Evolutionary conservation across 2,888 invertebrate species (phyloP).

Genomic region (Hymenopus coronatus): DNA sequence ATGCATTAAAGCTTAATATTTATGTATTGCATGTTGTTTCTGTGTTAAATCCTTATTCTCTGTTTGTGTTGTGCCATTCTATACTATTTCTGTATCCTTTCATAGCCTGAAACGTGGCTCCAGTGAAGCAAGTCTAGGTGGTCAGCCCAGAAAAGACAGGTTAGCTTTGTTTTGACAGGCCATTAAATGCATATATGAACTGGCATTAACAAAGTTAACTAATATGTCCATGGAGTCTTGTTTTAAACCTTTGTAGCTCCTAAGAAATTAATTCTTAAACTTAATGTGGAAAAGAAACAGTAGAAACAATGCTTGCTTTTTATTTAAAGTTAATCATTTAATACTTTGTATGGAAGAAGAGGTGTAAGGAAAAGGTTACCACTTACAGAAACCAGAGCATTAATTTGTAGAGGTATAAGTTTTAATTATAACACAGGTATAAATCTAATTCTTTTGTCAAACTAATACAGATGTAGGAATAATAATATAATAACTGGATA

Average conservation of each 20-base stretch:
- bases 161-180: neutral
- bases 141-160: conserved; percentile 21
- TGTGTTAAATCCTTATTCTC: neutral
- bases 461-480: neutral
- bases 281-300: neutral
- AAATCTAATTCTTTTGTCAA: neutral
- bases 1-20: too few species aligned
- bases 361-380: too few species aligned
- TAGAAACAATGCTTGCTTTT: neutral
- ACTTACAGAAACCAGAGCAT: neutral
- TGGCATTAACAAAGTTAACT: neutral
- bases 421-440: neutral
- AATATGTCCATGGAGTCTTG: neutral
- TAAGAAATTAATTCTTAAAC: neutral
- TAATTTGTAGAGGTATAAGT: neutral
- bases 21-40: too few species aligned
- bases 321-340: neutral
- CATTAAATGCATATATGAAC: neutral
- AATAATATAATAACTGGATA: neutral
- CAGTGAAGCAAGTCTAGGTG: conserved; percentile 21
- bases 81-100: neutral
- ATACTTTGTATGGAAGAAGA: neutral
- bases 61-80: neutral
- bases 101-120: conserved; percentile 27
- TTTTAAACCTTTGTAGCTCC: neutral